Base-by-base conservation (phyloP, 1,140 invertebrate genomes). In the Adelges cooleyi region DNA sequence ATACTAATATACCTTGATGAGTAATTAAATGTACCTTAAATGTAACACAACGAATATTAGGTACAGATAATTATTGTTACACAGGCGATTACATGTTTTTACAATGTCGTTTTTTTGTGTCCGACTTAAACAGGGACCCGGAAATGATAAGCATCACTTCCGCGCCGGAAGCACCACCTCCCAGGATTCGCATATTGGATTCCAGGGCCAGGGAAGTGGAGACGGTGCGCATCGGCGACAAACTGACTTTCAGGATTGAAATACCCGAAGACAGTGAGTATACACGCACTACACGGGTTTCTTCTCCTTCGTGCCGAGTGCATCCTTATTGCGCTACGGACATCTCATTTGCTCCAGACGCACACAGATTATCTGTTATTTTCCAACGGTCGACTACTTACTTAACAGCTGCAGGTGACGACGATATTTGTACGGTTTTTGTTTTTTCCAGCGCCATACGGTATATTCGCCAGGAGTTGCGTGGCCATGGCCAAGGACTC, bases 401-500 rank as follows among this genome's bases (percentile, higher is more conserved):
- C n/a, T n/a, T n/a, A n/a, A n/a, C n/a, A n/a, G n/a, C n/a, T 62
- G 18, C 11, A 15, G n/a, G 40, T 62, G 3, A 54, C 8, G 4
- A 27, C 17, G 23, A 5, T 6, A 27, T 42, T 13, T 53, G 22
- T 10, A 40, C 8, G 29, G 48, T 56, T 65, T 46, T 50, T 50
- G 67, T 65, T 67, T 56, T 36, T 69, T 69, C 40, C 77, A 95
- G 90, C 92, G 77, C 92, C 92, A 9, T 95, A 95, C 72, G 92
- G 92, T 67, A 95, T 95, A 71, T 95, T 95, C 74, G 92, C 92
- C 33, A 84, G 92, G 72, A 94, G 90, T 73, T 95, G 92, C 74
- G 88, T 95, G 23, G 92, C 92, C 36, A 95, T 95, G 92, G 92
- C 92, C 42, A 95, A 95, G 76, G 92, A 95, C 74, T 91, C 92